These are phyloP conservation scores for Calosoma granatense DNA, from an alignment of 1,140 invertebrate species.

Conservation along the genomic window DNA sequence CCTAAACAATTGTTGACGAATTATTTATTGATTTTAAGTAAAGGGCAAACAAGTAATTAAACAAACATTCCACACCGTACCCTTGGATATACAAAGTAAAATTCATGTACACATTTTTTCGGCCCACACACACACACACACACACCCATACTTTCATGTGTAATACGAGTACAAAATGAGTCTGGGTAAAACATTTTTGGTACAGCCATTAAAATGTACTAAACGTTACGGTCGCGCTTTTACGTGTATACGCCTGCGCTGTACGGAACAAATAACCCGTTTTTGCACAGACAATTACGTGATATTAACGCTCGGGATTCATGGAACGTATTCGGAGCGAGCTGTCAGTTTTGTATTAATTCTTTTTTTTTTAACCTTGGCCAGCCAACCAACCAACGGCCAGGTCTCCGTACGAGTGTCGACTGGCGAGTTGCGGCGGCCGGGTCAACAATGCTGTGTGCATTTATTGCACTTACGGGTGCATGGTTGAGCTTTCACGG, in stretches of 20 bases:
- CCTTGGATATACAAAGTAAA: background rate
- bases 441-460: background rate
- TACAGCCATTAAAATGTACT: constrained; percentile 2
- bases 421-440: background rate
- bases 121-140: background rate
- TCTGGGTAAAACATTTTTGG: background rate
- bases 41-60: background rate
- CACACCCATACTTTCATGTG: background rate
- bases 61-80: background rate
- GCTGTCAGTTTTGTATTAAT: background rate
- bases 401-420: no score
- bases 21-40: no score
- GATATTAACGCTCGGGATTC: background rate
- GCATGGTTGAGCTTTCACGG: background rate
- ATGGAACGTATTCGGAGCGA: background rate
- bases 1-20: no score
- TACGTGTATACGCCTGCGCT: background rate
- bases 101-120: constrained; percentile 1
- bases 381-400: no score
- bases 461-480: background rate
- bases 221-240: background rate
- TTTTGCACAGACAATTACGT: constrained; percentile 1
- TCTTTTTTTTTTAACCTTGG: background rate
- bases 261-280: background rate
- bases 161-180: no score